Percentiles rank a stretch among this genome's conserved stretches.
These are phyloP conservation scores for Pheosia gnoma DNA, from an alignment of 2,888 invertebrate genomes.

Conservation along the genomic window DNA sequence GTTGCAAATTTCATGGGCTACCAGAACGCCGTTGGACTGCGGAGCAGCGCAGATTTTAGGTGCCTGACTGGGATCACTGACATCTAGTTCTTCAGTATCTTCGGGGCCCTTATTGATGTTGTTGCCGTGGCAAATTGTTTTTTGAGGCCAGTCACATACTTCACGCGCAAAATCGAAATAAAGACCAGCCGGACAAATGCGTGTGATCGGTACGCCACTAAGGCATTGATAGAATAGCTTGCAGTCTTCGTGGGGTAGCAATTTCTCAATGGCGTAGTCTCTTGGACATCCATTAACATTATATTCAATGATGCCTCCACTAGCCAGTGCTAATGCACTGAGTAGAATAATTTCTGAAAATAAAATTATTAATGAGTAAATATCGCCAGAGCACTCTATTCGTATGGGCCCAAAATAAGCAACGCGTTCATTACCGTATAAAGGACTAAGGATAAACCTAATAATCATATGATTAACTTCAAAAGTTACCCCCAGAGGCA, in stretches of 20 bases:
- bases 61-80: constrained; percentile 14
- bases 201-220: neutral
- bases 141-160: constrained; percentile 1
- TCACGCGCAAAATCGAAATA: constrained; percentile 4
- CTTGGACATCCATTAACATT: neutral
- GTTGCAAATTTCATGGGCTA: constrained; percentile 33
- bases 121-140: neutral
- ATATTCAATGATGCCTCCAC: constrained; percentile 1
- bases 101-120: neutral
- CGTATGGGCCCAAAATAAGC: no score
- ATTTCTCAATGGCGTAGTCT: neutral
- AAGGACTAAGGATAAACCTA: no score
- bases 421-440: no score
- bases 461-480: no score
- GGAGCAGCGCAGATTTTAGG: constrained; percentile 12
- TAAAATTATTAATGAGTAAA: neutral
- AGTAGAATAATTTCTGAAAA: constrained; percentile 9
- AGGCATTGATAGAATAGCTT: constrained; percentile 1
- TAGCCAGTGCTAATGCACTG: constrained; percentile 4
- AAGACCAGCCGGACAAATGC: neutral
- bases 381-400: no score
- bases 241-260: constrained; percentile 5
- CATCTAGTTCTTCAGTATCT: neutral
- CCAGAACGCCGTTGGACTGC: constrained; percentile 18
- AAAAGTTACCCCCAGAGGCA: no score